Evolutionary conservation across 1,140 invertebrate species (phyloP).

Genomic region (Formica selysi): DNA sequence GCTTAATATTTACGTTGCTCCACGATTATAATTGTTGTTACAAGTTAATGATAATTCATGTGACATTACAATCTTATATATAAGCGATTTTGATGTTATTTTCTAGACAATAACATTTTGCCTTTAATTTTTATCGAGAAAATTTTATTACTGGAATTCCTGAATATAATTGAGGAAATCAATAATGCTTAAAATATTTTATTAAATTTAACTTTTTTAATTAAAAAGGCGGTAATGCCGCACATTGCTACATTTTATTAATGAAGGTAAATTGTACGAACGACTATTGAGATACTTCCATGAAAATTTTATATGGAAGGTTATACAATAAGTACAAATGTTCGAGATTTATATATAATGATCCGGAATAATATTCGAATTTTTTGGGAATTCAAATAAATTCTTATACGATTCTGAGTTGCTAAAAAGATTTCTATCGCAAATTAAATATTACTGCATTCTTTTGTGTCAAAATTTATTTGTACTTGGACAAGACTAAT

Average conservation of each 20-base stretch:
- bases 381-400: neutral
- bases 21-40: too few relatives aligned
- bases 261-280: neutral
- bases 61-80: too few relatives aligned
- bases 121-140: neutral
- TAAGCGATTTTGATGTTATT: neutral
- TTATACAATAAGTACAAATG: neutral
- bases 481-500: neutral
- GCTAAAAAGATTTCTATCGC: neutral
- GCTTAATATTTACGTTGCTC: neutral
- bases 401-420: neutral
- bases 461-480: slow-evolving; percentile 3
- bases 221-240: neutral
- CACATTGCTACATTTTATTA: neutral
- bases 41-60: too few relatives aligned
- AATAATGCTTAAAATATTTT: slow-evolving; percentile 21
- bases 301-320: neutral
- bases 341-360: neutral
- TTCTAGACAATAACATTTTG: neutral
- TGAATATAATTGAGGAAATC: neutral
- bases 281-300: neutral
- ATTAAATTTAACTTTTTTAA: slow-evolving; percentile 10
- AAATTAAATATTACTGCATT: neutral
- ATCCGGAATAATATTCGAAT: neutral
- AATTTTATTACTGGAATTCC: neutral